These are phyloP conservation scores for Sebastes matsubarae DNA, from an alignment of 2,797 vertebrate genomes.

Conservation along the genomic window DNA sequence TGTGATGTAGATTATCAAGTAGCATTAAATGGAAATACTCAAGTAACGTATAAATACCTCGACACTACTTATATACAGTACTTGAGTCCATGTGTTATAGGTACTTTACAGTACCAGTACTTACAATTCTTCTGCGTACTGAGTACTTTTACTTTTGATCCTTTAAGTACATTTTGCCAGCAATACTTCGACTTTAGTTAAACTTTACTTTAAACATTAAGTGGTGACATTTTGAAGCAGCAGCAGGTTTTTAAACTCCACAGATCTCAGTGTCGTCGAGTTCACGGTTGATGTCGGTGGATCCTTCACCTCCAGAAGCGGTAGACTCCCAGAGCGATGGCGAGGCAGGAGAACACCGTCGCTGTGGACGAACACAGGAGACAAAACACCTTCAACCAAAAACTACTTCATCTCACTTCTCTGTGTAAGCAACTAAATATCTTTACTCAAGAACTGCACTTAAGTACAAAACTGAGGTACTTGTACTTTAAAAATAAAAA, in stretches of 20 bases:
- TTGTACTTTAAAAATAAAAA: no score
- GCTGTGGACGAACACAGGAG: conserved; percentile 74
- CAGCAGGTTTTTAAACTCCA: background rate
- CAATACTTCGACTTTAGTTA: background rate
- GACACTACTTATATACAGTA: background rate
- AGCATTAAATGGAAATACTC: background rate
- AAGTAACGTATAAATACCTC: background rate
- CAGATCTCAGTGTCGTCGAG: no score
- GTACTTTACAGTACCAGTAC: background rate
- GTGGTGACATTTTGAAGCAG: background rate
- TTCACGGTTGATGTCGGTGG: background rate
- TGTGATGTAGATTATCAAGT: background rate
- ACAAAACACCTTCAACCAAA: background rate
- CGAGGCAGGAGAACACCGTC: conserved; percentile 92
- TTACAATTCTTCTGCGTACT: background rate
- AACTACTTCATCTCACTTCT: no score
- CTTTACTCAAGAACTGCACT: no score
- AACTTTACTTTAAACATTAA: background rate
- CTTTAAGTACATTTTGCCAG: no score
- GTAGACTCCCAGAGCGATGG: conserved; percentile 91
- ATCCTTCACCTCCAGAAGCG: conserved; percentile 88
- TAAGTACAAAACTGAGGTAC: no score
- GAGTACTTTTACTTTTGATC: background rate
- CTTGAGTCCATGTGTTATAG: background rate
- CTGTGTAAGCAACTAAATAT: no score